A percentile compares a stretch with the other conserved stretches of the same genome.
Evolutionary conservation across 2,113 vertebrate species (phyloP).

Genomic region (Anser brachyrhynchus): DNA sequence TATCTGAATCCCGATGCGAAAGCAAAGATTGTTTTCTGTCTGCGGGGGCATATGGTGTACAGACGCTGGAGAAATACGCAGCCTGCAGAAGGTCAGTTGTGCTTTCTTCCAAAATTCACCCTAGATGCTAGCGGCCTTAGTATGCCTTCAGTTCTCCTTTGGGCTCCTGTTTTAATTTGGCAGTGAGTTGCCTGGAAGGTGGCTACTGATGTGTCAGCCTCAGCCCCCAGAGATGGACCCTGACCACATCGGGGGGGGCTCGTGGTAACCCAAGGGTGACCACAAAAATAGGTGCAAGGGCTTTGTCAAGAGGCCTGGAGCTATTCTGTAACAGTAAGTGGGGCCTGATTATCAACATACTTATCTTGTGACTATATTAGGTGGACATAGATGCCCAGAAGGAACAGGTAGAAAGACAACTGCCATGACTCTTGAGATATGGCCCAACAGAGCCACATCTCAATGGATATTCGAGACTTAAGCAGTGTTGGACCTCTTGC

Average conservation of each 20-base stretch:
- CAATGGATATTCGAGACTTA: neutral
- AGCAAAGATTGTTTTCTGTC: slow-evolving; percentile 45
- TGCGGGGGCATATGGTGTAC: neutral
- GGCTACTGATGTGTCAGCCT: neutral
- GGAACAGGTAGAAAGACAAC: neutral
- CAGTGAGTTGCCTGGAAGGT: neutral
- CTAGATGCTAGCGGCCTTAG: neutral
- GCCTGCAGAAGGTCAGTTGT: neutral
- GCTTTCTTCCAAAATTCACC: neutral
- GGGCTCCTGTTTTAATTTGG: neutral
- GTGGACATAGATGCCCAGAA: neutral
- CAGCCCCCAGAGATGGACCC: neutral
- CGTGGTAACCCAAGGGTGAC: neutral
- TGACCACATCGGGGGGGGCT: neutral
- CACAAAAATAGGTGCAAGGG: neutral
- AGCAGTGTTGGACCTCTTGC: neutral
- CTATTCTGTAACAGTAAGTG: neutral
- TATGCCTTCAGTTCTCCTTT: neutral
- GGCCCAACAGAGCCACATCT: neutral
- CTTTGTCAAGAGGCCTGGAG: neutral
- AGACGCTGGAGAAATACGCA: neutral
- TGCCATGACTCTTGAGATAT: neutral
- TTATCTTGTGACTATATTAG: neutral
- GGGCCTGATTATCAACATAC: neutral
- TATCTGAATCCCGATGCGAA: slow-evolving; percentile 1